Conservation (phyloP, 2,797 vertebrate genomes). For the Hemitrygon akajei region DNA sequence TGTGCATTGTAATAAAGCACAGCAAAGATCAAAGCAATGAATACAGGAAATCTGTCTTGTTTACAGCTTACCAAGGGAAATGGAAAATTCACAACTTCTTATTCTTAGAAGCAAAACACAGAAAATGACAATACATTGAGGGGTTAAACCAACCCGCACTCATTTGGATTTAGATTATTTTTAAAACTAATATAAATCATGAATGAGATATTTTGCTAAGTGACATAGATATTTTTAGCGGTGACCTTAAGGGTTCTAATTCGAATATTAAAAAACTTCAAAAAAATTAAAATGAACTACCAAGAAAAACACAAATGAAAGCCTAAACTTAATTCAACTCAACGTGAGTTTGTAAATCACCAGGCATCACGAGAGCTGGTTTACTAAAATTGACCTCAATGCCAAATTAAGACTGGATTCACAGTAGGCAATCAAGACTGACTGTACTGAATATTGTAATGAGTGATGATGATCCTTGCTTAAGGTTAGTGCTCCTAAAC, state of each 20-base stretch:
- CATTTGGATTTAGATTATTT: background rate
- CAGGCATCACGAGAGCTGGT: background rate
- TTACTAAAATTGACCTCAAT: background rate
- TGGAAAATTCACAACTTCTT: slow-evolving; percentile 26
- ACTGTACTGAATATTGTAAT: too few species aligned
- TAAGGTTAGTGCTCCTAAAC: too few species aligned
- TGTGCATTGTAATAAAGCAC: slow-evolving; percentile 15
- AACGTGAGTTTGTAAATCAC: background rate
- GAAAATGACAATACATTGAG: background rate
- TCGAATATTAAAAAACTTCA: background rate
- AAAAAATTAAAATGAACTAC: background rate
- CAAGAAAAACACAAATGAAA: background rate
- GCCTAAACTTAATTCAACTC: background rate
- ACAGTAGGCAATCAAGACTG: too few species aligned
- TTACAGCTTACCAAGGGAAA: slow-evolving; percentile 11
- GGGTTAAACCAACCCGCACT: background rate
- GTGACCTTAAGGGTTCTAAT: background rate
- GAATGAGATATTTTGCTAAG: background rate
- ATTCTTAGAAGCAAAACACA: slow-evolving; percentile 7
- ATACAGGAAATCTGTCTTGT: slow-evolving; percentile 33
- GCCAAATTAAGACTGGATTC: background rate
- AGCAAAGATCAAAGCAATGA: slow-evolving; percentile 19
- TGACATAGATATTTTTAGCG: background rate
- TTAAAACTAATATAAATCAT: background rate
- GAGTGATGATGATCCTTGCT: too few species aligned